A percentile compares a stretch with the other conserved stretches of the same genome.
phyloP scores from a whole-genome alignment of 2,888 invertebrate species.

The Leptopterna dolabrata region DNA sequence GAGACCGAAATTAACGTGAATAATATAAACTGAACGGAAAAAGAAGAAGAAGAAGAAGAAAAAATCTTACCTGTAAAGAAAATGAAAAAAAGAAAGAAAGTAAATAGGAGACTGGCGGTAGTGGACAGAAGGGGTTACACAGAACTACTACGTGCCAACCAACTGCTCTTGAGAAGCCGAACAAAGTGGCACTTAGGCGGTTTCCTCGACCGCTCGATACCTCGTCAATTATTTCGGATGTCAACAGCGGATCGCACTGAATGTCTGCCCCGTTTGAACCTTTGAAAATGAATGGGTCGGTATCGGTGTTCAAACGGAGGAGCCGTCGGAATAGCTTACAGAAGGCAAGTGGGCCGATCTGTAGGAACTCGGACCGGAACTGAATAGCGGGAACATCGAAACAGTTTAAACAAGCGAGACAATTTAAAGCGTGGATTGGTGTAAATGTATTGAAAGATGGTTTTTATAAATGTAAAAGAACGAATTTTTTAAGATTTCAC shows the following conservation, averaged over 20 bases:
- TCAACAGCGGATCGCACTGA: conserved; percentile 30
- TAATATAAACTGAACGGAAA: too few relatives aligned
- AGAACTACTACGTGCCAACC: conserved; percentile 3
- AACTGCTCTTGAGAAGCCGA: conserved; percentile 36
- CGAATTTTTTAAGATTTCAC: too few relatives aligned
- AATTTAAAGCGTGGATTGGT: too few relatives aligned
- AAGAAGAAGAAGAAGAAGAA: not conserved
- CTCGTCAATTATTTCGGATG: conserved; percentile 44
- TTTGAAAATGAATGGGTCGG: not conserved
- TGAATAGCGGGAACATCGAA: too few relatives aligned
- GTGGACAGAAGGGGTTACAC: not conserved
- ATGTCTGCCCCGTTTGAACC: not conserved
- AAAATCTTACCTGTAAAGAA: not conserved
- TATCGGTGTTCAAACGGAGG: not conserved
- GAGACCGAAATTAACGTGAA: too few relatives aligned
- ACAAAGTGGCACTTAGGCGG: conserved; percentile 41
- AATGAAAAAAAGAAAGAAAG: not conserved
- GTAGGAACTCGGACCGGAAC: too few relatives aligned
- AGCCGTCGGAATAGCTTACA: not conserved
- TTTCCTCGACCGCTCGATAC: conserved; percentile 40
- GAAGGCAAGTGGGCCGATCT: too few relatives aligned
- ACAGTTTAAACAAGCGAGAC: too few relatives aligned
- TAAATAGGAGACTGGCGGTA: too few relatives aligned
- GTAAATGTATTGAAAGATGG: too few relatives aligned
- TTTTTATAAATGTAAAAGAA: too few relatives aligned